Conservation (phyloP, 2,113 vertebrate species). For the Cebus imitator region DNA sequence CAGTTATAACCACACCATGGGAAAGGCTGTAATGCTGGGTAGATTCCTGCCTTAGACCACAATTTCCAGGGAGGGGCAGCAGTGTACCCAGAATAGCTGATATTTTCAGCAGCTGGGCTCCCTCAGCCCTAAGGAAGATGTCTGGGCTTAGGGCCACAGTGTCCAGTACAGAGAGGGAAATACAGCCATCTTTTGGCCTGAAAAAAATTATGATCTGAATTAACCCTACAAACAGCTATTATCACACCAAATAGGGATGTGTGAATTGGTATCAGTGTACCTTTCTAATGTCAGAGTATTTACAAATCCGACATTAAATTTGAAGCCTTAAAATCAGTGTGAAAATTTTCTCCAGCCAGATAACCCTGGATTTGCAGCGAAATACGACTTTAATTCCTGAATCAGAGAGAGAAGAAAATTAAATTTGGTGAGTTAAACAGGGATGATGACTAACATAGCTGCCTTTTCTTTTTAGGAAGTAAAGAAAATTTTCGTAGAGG, state of each 20-base stretch:
- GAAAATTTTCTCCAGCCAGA: slow-evolving; percentile 19
- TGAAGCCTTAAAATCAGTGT: slow-evolving; percentile 9
- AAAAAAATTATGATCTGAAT: not conserved
- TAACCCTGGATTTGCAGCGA: not conserved
- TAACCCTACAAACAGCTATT: not conserved
- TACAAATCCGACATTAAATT: not conserved
- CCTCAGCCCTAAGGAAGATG: not conserved
- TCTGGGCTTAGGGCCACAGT: not conserved
- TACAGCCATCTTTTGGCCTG: not conserved
- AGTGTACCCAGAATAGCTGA: not conserved
- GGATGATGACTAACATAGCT: not conserved
- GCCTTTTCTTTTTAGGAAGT: not conserved
- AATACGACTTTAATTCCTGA: not conserved
- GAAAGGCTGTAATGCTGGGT: not conserved
- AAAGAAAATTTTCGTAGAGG: not conserved
- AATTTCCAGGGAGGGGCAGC: not conserved
- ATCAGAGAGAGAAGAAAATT: not conserved
- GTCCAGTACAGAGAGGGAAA: not conserved
- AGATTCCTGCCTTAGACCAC: not conserved
- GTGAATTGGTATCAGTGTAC: not conserved
- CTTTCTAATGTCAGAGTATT: not conserved
- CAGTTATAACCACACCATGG: not conserved
- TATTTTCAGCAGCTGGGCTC: not conserved
- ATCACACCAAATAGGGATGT: not conserved
- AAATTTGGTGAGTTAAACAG: slow-evolving; percentile 33